phyloP scores from a whole-genome alignment of 1,140 invertebrate genomes.

The Camponotus vicinus region DNA sequence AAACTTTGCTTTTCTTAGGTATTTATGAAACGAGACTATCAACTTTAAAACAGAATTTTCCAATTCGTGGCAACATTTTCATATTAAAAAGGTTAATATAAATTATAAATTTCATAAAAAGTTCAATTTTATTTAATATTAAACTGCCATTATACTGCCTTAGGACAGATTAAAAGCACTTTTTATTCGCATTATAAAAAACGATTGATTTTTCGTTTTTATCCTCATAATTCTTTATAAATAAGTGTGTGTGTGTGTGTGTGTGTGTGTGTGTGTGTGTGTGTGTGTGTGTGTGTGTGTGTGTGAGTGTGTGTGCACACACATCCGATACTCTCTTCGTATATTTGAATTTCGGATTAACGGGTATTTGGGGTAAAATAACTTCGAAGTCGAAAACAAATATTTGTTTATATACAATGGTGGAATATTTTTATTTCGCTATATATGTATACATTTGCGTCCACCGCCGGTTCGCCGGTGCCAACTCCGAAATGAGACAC shows the following conservation, averaged over 20 bases:
- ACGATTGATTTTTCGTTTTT: slow-evolving; percentile 35
- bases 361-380: background rate
- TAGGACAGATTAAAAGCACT: background rate
- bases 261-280: background rate
- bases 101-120: background rate
- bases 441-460: background rate
- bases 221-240: slow-evolving; percentile 31
- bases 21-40: too few relatives aligned
- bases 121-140: background rate
- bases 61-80: too few relatives aligned
- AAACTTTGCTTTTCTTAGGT: too few relatives aligned
- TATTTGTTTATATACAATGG: background rate
- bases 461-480: background rate
- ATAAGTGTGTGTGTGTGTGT: background rate
- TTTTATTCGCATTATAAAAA: background rate
- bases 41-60: too few relatives aligned
- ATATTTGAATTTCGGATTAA: background rate
- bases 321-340: too few relatives aligned
- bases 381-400: background rate
- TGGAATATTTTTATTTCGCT: slow-evolving; percentile 34
- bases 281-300: background rate
- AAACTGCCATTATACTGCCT: background rate
- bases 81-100: background rate
- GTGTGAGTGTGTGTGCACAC: background rate
- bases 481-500: slow-evolving; percentile 11